phyloP scores from a whole-genome alignment of 2,797 vertebrate species.

The Leucoraja ocellata region DNA sequence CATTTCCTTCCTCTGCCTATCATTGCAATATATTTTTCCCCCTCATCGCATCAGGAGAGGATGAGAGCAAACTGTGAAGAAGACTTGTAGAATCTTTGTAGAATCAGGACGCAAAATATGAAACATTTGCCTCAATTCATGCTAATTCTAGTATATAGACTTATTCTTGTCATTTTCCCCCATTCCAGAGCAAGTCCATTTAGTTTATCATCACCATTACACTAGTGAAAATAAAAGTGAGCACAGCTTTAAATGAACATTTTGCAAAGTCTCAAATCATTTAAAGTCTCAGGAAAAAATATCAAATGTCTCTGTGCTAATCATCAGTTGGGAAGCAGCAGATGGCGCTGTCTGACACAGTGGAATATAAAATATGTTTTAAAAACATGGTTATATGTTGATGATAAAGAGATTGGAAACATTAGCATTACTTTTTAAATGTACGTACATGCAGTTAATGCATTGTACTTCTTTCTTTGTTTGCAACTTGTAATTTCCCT shows the following conservation, averaged over 20 bases:
- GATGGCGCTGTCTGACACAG: conserved; percentile 17
- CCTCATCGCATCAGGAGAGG: neutral
- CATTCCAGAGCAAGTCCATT: neutral
- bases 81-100: neutral
- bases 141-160: neutral
- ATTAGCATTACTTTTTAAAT: neutral
- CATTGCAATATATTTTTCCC: neutral
- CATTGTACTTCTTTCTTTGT: neutral
- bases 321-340: neutral
- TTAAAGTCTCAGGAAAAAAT: neutral
- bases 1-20: neutral
- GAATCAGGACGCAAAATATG: neutral
- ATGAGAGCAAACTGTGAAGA: neutral
- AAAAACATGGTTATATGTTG: neutral
- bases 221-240: neutral
- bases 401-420: conserved; percentile 1
- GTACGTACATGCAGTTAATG: neutral
- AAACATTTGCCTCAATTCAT: neutral
- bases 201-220: neutral
- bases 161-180: too few species aligned
- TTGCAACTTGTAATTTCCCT: neutral
- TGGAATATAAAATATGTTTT: conserved; percentile 9
- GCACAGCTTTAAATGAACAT: neutral
- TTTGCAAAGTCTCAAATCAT: neutral
- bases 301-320: too few species aligned